phyloP scores from a whole-genome alignment of 2,888 invertebrate species.

The Sisyra terminalis region DNA sequence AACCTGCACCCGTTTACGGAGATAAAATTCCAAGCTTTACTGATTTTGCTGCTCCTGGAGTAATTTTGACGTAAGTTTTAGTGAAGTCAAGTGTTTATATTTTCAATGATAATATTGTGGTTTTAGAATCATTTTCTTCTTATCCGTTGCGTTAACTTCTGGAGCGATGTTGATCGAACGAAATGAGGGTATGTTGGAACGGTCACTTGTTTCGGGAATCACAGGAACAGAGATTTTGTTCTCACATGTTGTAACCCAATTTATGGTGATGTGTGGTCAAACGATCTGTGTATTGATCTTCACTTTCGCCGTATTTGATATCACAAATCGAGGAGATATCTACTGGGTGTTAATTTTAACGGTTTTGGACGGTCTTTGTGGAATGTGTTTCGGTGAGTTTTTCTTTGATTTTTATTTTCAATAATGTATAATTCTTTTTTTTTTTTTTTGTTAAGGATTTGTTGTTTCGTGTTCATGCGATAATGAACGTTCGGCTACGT shows the following conservation, averaged over 20 bases:
- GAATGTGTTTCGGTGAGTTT: slow-evolving; percentile 76
- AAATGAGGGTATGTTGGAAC: slow-evolving; percentile 78
- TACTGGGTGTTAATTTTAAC: slow-evolving; percentile 58
- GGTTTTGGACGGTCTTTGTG: slow-evolving; percentile 72
- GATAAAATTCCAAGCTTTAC: slow-evolving; percentile 67
- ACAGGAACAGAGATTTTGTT: slow-evolving; percentile 69
- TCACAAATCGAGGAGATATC: slow-evolving; percentile 62
- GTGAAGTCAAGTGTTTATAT: too few species aligned
- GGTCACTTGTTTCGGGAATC: slow-evolving; percentile 63
- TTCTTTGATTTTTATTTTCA: not conserved
- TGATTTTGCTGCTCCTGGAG: slow-evolving; percentile 87
- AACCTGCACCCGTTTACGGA: slow-evolving; percentile 67
- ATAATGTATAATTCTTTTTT: too few species aligned
- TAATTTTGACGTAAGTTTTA: slow-evolving; percentile 67
- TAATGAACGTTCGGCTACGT: slow-evolving; percentile 70
- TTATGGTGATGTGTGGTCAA: slow-evolving; percentile 74
- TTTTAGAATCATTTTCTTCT: slow-evolving; percentile 76
- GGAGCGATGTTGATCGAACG: slow-evolving; percentile 78
- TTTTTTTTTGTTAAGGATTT: too few species aligned
- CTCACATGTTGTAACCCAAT: slow-evolving; percentile 76
- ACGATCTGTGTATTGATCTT: slow-evolving; percentile 61
- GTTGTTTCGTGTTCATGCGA: slow-evolving; percentile 67
- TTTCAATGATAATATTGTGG: too few species aligned
- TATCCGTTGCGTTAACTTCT: slow-evolving; percentile 84
- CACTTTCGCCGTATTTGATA: slow-evolving; percentile 57